Evolutionary conservation across 2,113 vertebrate genomes (phyloP).

Genomic region (Bubo blakistoni): DNA sequence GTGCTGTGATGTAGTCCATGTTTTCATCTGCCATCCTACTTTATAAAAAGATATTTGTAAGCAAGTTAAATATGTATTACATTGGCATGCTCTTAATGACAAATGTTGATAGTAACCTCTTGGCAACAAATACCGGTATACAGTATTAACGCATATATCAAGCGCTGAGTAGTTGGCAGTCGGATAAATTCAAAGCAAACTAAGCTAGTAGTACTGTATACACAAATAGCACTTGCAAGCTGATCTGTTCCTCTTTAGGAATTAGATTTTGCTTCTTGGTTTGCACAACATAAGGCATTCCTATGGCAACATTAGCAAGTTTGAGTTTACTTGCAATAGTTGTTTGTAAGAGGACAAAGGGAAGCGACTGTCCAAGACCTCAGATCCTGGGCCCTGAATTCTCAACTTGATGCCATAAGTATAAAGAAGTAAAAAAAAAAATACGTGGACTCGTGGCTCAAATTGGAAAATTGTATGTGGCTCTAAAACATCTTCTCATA

Average conservation of each 20-base stretch:
- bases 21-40: background rate
- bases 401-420: rapidly evolving
- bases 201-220: background rate
- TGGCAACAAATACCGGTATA: background rate
- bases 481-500: background rate
- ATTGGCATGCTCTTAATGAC: background rate
- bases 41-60: background rate
- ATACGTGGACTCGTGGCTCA: background rate
- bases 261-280: too few species aligned
- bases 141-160: background rate
- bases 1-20: background rate
- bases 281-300: too few species aligned
- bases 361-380: background rate
- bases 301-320: too few species aligned
- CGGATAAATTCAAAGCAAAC: background rate
- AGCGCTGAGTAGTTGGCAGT: background rate
- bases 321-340: background rate
- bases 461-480: background rate
- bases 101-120: background rate
- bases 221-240: background rate
- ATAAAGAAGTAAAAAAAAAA: background rate
- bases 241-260: background rate
- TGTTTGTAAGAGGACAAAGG: background rate
- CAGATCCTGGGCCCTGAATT: background rate
- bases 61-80: background rate